A percentile compares a stretch with the other conserved stretches of the same genome.
These are phyloP conservation scores for Drosophila anceps DNA, from an alignment of 2,888 invertebrate genomes.

Conservation along the genomic window DNA sequence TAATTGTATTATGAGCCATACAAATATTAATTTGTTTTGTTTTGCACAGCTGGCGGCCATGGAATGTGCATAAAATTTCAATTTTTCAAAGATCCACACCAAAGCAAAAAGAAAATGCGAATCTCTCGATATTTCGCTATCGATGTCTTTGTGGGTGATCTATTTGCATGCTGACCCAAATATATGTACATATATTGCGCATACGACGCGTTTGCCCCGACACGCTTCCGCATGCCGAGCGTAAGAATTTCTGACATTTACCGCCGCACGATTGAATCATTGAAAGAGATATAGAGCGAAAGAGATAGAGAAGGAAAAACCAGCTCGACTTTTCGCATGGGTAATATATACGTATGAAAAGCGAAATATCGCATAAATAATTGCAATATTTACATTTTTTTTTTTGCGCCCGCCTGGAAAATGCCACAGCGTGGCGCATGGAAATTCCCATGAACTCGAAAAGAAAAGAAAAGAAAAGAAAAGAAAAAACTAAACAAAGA, in stretches of 20 bases:
- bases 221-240: slow-evolving; percentile 58
- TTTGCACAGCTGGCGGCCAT: slow-evolving; percentile 39
- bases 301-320: neutral
- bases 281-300: slow-evolving; percentile 1
- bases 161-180: slow-evolving; percentile 64
- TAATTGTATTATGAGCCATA: slow-evolving; percentile 35
- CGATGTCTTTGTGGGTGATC: slow-evolving; percentile 49
- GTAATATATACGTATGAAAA: slow-evolving; percentile 15
- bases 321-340: slow-evolving; percentile 17
- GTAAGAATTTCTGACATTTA: slow-evolving; percentile 61
- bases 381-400: slow-evolving; percentile 47
- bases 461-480: neutral
- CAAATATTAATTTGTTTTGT: slow-evolving; percentile 51
- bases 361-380: slow-evolving; percentile 47
- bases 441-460: slow-evolving; percentile 33
- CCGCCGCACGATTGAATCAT: slow-evolving; percentile 47
- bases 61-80: slow-evolving; percentile 54
- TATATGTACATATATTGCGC: slow-evolving; percentile 49
- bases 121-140: slow-evolving; percentile 19
- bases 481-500: slow-evolving; percentile 15
- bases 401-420: slow-evolving; percentile 35
- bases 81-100: slow-evolving; percentile 15
- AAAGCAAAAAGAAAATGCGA: slow-evolving; percentile 26
- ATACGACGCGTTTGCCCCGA: slow-evolving; percentile 50
- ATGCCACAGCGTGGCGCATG: slow-evolving; percentile 19